These are phyloP conservation scores for Amiota communis DNA, from an alignment of 2,888 invertebrate genomes.

Conservation along the genomic window DNA sequence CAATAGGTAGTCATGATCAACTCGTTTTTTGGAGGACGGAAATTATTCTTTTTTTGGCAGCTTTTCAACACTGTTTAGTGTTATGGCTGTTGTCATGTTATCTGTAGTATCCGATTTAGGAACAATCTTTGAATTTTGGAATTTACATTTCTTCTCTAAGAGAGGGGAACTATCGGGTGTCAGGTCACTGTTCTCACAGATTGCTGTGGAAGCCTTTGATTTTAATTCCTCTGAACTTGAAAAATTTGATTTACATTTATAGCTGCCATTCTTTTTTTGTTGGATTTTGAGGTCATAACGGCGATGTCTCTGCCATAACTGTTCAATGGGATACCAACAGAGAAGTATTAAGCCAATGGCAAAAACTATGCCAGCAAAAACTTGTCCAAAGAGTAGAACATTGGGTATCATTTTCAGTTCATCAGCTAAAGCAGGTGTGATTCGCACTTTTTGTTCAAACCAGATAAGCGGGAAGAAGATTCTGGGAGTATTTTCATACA, in stretches of 20 bases:
- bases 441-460: slow-evolving; percentile 81
- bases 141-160: slow-evolving; percentile 41
- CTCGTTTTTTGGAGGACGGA: slow-evolving; percentile 46
- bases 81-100: slow-evolving; percentile 53
- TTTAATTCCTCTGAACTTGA: slow-evolving; percentile 58
- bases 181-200: slow-evolving; percentile 46
- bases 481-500: slow-evolving; percentile 79
- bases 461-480: slow-evolving; percentile 85
- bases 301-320: slow-evolving; percentile 48
- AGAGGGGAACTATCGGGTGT: slow-evolving; percentile 65
- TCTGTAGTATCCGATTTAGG: slow-evolving; percentile 56
- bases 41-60: slow-evolving; percentile 42
- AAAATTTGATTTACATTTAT: slow-evolving; percentile 49
- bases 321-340: slow-evolving; percentile 67
- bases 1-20: slow-evolving; percentile 51
- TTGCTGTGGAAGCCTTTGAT: slow-evolving; percentile 48
- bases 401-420: slow-evolving; percentile 75
- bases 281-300: slow-evolving; percentile 53
- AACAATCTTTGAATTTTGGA: slow-evolving; percentile 28
- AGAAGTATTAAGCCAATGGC: slow-evolving; percentile 72
- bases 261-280: slow-evolving; percentile 54
- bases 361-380: slow-evolving; percentile 74
- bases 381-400: slow-evolving; percentile 75
- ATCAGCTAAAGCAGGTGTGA: slow-evolving; percentile 76
- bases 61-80: slow-evolving; percentile 42